Conservation (phyloP, 92 coral and sea anemone species). For the Siderastrea siderea region DNA sequence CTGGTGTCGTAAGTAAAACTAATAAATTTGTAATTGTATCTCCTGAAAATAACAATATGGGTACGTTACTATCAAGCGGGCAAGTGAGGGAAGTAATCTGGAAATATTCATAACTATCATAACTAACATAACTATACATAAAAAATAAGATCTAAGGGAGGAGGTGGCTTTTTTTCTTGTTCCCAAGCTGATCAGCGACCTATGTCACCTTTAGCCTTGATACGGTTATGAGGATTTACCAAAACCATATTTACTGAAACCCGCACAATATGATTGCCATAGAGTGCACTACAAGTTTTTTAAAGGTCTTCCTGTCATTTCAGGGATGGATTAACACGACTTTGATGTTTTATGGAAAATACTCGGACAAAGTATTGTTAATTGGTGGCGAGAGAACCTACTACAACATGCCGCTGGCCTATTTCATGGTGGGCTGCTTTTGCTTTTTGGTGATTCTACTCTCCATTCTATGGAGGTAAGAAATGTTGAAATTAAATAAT, state of each 20-base stretch:
- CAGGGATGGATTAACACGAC: slow-evolving; percentile 98
- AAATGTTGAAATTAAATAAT: neutral
- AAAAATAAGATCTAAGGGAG: too few relatives aligned
- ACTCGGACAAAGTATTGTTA: slow-evolving; percentile 71
- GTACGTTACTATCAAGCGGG: too few relatives aligned
- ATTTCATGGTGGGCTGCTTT: slow-evolving; percentile 74
- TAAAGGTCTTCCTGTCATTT: neutral
- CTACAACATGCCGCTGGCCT: slow-evolving; percentile 92
- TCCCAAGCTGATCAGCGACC: too few relatives aligned
- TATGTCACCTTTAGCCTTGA: too few relatives aligned
- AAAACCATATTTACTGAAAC: too few relatives aligned
- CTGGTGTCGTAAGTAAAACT: slow-evolving; percentile 80
- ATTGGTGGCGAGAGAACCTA: slow-evolving; percentile 46
- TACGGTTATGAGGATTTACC: too few relatives aligned
- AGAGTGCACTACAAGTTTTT: neutral
- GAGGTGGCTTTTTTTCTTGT: too few relatives aligned
- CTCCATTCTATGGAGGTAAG: slow-evolving; percentile 84
- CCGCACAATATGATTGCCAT: too few relatives aligned
- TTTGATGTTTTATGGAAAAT: slow-evolving; percentile 86
- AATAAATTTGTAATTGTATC: neutral
- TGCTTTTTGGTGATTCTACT: slow-evolving; percentile 76
- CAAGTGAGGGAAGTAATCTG: too few relatives aligned
- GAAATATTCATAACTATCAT: too few relatives aligned
- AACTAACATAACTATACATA: too few relatives aligned
- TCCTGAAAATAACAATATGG: too few relatives aligned